phyloP scores from a whole-genome alignment of 2,797 vertebrate species.

The Gallinago stenura region DNA sequence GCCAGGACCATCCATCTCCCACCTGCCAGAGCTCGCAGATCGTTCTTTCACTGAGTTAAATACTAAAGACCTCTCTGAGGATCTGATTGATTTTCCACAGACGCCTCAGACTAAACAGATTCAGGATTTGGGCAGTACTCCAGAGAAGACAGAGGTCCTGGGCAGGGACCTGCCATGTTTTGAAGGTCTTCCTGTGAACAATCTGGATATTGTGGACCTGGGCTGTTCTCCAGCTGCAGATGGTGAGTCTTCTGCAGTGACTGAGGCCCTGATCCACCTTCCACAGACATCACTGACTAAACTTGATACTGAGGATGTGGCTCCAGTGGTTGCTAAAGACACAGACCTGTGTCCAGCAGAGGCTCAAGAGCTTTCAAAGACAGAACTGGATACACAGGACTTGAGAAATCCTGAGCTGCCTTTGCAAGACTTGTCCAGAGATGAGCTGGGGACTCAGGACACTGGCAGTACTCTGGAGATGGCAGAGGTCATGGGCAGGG shows the following conservation, averaged over 20 bases:
- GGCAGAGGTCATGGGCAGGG: background rate
- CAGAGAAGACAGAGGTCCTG: background rate
- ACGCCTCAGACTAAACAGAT: rapidly evolving
- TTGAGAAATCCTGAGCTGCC: background rate
- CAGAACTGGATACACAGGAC: background rate
- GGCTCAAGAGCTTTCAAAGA: background rate
- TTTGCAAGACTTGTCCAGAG: background rate
- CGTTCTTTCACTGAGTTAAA: background rate
- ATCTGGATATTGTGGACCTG: background rate
- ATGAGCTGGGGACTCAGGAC: background rate
- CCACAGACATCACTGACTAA: rapidly evolving
- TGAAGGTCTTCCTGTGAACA: background rate
- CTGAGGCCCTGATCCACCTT: background rate
- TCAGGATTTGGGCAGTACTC: background rate
- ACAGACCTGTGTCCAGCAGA: background rate
- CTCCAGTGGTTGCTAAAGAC: background rate
- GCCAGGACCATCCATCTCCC: background rate
- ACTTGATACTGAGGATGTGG: background rate
- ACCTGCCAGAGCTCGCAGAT: background rate
- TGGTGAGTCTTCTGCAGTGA: background rate
- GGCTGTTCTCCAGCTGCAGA: background rate
- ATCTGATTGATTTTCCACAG: background rate
- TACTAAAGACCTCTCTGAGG: background rate
- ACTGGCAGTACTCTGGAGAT: background rate
- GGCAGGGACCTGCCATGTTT: background rate